Conservation (phyloP, 1,140 invertebrate genomes). For the Tetragnatha versicolor region DNA sequence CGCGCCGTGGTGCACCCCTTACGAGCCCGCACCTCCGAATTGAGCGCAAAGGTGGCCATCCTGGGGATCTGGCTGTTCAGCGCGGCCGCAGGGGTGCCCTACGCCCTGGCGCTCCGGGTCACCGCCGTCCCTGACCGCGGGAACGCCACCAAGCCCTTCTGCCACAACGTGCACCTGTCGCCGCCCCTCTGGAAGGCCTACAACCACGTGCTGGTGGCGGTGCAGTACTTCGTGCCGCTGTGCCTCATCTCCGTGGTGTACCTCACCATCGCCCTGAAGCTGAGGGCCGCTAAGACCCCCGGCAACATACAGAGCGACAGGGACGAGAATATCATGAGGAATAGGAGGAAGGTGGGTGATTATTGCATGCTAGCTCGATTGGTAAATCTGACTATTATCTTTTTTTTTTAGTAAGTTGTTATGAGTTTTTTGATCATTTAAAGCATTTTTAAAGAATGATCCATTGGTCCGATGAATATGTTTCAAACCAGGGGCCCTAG, state of each 20-base stretch:
- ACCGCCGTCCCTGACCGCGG: slow-evolving; percentile 17
- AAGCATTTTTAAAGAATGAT: too few species aligned
- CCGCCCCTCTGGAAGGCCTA: slow-evolving; percentile 69
- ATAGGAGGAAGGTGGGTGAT: slow-evolving; percentile 78
- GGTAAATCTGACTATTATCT: too few species aligned
- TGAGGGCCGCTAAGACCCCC: slow-evolving; percentile 78
- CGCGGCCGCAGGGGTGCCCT: slow-evolving; percentile 60
- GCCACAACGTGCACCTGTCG: slow-evolving; percentile 68
- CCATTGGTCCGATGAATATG: too few species aligned
- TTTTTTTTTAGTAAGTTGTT: too few species aligned
- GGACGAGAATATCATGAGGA: slow-evolving; percentile 77
- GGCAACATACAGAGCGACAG: slow-evolving; percentile 77
- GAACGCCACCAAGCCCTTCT: slow-evolving; percentile 67
- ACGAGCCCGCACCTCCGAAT: slow-evolving; percentile 58
- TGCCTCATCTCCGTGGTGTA: slow-evolving; percentile 81
- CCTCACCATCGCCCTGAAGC: slow-evolving; percentile 75
- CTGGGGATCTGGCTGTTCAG: slow-evolving; percentile 61
- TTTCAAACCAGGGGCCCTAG: too few species aligned
- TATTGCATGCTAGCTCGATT: too few species aligned
- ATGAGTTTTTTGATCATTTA: too few species aligned
- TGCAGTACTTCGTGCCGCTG: slow-evolving; percentile 79
- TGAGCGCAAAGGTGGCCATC: slow-evolving; percentile 59
- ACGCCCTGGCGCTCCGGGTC: slow-evolving; percentile 59
- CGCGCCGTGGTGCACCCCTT: slow-evolving; percentile 88
- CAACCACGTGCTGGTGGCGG: slow-evolving; percentile 65